These are phyloP conservation scores for Chrysaora quinquecirrha DNA, from an alignment of 30 jellyfish, hydroid and myxozoan genomes.

Conservation along the genomic window DNA sequence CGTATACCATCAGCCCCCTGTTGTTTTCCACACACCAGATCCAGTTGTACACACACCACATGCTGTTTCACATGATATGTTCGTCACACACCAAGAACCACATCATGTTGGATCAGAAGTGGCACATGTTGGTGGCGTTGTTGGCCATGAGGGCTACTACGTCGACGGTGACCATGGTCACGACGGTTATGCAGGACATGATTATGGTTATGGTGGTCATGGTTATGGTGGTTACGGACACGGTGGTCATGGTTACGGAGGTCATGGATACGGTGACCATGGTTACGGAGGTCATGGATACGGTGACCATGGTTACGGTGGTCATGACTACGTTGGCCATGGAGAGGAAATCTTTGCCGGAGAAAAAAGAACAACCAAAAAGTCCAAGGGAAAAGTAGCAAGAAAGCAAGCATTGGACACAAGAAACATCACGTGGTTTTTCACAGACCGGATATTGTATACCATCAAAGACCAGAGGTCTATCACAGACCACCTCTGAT, in stretches of 20 bases:
- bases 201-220: conserved; percentile 14
- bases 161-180: conserved; percentile 8
- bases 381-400: conserved; percentile 22
- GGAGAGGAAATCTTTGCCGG: conserved; percentile 33
- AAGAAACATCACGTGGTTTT: conserved; percentile 77
- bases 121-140: conserved; percentile 65
- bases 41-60: conserved; percentile 85
- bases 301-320: conserved; percentile 48
- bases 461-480: conserved; percentile 85
- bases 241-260: conserved; percentile 22
- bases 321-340: conserved; percentile 11
- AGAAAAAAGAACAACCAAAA: conserved; percentile 34
- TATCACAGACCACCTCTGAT: conserved; percentile 79
- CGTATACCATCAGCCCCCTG: conserved; percentile 93
- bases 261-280: conserved; percentile 16
- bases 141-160: conserved; percentile 53
- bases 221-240: conserved; percentile 2
- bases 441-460: conserved; percentile 73
- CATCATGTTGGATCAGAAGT: conserved; percentile 68
- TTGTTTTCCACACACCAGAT: conserved; percentile 89
- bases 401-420: conserved; percentile 42
- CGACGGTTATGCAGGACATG: neutral
- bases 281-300: conserved; percentile 17
- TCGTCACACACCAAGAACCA: conserved; percentile 84
- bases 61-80: conserved; percentile 82